These are phyloP conservation scores for Ditylenchus weischeri DNA, from an alignment of 2,888 invertebrate species.

Conservation along the genomic window DNA sequence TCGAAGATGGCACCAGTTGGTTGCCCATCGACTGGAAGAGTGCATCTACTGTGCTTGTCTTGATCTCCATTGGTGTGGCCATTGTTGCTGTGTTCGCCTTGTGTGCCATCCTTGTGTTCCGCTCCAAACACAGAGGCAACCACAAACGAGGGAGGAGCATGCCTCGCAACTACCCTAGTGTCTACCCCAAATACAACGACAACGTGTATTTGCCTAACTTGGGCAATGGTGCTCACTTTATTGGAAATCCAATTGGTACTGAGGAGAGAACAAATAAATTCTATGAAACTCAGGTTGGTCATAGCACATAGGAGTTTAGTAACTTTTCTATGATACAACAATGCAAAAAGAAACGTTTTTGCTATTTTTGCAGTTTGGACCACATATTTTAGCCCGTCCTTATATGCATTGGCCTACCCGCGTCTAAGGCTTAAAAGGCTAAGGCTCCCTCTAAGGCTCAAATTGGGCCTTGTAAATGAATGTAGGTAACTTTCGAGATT, in stretches of 20 bases:
- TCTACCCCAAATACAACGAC: constrained; percentile 31
- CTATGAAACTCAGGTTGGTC: constrained; percentile 49
- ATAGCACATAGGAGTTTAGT: not conserved
- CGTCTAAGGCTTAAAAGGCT: no score
- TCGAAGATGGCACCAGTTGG: constrained; percentile 21
- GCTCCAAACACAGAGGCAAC: constrained; percentile 12
- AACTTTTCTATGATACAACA: no score
- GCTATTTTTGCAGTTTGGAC: no score
- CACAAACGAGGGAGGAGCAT: constrained; percentile 11
- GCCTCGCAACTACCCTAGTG: constrained; percentile 34
- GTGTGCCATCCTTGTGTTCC: constrained; percentile 37
- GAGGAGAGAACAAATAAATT: constrained; percentile 42
- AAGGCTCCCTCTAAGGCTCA: no score
- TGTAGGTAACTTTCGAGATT: not conserved
- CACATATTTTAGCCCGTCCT: no score
- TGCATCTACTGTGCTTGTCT: constrained; percentile 42
- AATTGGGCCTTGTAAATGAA: not conserved
- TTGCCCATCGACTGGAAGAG: constrained; percentile 47
- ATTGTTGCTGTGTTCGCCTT: constrained; percentile 49
- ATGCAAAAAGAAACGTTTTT: no score
- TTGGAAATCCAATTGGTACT: constrained; percentile 21
- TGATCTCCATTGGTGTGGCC: constrained; percentile 46
- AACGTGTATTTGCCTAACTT: constrained; percentile 35
- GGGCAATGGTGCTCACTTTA: constrained; percentile 8
- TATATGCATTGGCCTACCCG: no score